phyloP scores from a whole-genome alignment of 2,797 vertebrate species.

The Pteropus rufus region DNA sequence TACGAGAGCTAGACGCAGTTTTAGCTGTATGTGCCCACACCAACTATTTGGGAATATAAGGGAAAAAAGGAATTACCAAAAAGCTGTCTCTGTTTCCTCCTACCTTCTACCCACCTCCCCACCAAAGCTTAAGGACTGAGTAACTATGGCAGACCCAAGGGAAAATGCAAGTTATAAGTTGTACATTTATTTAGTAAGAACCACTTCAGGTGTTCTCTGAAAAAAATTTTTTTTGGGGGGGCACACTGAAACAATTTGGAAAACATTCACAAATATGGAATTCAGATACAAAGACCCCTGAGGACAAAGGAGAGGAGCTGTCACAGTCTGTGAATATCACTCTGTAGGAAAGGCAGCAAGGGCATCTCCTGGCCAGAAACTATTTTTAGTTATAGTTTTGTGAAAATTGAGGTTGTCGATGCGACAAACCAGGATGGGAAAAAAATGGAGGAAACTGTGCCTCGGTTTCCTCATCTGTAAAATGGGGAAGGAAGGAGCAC shows the following conservation, averaged over 20 bases:
- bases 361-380: background rate
- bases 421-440: background rate
- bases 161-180: background rate
- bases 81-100: background rate
- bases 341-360: background rate
- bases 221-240: background rate
- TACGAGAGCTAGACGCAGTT: background rate
- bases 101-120: background rate
- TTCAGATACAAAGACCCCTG: background rate
- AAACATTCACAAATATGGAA: background rate
- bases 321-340: too few species aligned
- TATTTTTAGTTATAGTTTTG: background rate
- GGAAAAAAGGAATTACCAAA: background rate
- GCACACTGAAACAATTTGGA: background rate
- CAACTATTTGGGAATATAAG: background rate
- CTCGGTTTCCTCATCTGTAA: too few species aligned
- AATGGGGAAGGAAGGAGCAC: background rate
- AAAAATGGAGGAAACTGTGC: background rate
- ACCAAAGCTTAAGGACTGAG: background rate
- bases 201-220: background rate
- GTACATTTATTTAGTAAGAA: background rate
- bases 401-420: slow-evolving; percentile 15
- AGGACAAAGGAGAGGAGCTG: background rate
- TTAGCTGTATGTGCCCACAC: background rate
- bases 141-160: background rate